A percentile compares a stretch with the other conserved stretches of the same genome.
Conservation (phyloP, 2,113 vertebrate genomes). For the Ascaphus truei region DNA sequence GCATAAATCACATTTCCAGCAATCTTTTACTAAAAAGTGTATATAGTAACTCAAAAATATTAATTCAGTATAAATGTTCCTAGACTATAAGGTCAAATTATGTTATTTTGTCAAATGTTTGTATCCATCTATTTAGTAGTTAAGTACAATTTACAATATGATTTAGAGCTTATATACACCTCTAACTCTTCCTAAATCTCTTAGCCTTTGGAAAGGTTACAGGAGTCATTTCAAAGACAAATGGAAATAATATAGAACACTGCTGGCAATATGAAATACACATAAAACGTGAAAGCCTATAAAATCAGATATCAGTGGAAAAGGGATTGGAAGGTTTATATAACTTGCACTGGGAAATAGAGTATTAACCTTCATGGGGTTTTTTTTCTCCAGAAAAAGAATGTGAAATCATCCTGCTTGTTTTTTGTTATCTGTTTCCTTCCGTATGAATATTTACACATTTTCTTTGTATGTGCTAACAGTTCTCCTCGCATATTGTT, state of each 20-base stretch:
- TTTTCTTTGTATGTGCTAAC: too few relatives aligned
- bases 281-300: constrained; percentile 4
- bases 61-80: background rate
- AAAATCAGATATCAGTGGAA: background rate
- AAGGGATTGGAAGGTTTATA: background rate
- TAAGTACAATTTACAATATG: background rate
- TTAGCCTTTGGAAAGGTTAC: constrained; percentile 12
- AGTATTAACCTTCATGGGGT: too few relatives aligned
- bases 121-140: background rate
- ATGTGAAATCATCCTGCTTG: background rate
- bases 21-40: too few relatives aligned
- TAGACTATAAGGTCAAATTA: background rate
- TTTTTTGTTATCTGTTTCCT: too few relatives aligned
- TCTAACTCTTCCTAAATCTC: background rate
- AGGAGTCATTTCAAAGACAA: constrained; percentile 8
- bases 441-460: too few relatives aligned
- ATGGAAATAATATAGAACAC: constrained; percentile 1
- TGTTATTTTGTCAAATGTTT: background rate
- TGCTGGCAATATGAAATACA: constrained; percentile 1
- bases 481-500: too few relatives aligned
- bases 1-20: too few relatives aligned
- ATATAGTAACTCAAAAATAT: too few relatives aligned
- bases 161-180: background rate
- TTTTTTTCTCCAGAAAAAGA: background rate
- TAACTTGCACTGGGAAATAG: background rate